Base-by-base conservation (phyloP, 2,888 invertebrate species). In the Synergus japonicus region DNA sequence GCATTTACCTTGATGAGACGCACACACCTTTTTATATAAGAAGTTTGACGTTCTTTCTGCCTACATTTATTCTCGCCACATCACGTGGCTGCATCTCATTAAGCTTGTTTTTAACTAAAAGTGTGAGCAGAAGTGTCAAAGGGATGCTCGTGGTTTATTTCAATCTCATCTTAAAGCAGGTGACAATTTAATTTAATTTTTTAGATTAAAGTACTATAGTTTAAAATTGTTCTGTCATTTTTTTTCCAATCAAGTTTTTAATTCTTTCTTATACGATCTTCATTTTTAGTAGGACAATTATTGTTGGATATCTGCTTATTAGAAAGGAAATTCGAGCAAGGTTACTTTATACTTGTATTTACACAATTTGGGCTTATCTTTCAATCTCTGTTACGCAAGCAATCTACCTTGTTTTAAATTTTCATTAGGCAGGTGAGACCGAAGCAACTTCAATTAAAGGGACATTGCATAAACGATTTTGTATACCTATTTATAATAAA, bases 61-160 rank as follows among this genome's bases (percentile, higher is more conserved):
- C 49, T 69, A 69, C 29, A 49, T 69, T 69, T 13, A 18, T 69
- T 69, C 22, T 22, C 41, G 2, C 29, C 15, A 65, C 37, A 65
- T 46, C 69, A 8, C 46, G 46, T 69, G 69, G 46, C 22, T 46
- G 69, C 46, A 69, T 69, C 49, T 69, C 44, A 69, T 69, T 69
- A 69, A 69, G 69, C 44, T 29, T 69, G 46, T 69, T 46, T 46
- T 46, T 46, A 60, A 60, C 18, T 9, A 18, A 15, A 60, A 60
- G 10, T 60, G 10, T 10, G 13, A 22, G 46, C 22, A 67, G 22
- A 67, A 44, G 18, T 67, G 44, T 67, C 66, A 44, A 44, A 44
- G 12, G 13, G 18, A 43, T 67, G 4, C 43, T 44, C 13, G 18
- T 44, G 44, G 44, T 22, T n/a, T 18, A 18, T 44, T 67, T 18